Conservation (phyloP, 2,113 vertebrate genomes). For the Macaca mulatta region DNA sequence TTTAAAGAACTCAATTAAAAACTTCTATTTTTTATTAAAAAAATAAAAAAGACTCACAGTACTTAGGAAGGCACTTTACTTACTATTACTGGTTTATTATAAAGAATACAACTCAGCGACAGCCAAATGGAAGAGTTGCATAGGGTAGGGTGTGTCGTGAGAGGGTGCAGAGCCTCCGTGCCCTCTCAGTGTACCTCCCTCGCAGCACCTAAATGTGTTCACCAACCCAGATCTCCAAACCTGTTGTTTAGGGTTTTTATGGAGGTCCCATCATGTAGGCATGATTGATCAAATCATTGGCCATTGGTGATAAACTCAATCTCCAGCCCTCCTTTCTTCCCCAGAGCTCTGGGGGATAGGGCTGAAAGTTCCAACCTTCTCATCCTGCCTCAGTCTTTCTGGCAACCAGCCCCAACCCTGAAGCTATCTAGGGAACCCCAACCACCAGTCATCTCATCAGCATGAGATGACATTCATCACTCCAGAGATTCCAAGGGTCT, state of each 20-base stretch:
- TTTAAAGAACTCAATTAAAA: constrained; percentile 64
- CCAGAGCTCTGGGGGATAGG: neutral
- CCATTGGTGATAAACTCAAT: neutral
- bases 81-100: neutral
- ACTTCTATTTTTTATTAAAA: neutral
- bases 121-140: neutral
- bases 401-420: too few species aligned
- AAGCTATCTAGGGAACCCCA: neutral
- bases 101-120: neutral
- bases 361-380: neutral
- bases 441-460: neutral
- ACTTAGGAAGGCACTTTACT: neutral
- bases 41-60: too few species aligned
- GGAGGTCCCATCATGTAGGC: neutral
- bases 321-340: neutral
- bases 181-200: neutral
- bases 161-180: too few species aligned
- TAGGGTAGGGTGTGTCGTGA: neutral
- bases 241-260: too few species aligned
- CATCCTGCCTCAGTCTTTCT: neutral
- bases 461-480: neutral
- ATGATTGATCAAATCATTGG: neutral
- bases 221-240: neutral
- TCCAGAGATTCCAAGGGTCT: neutral
- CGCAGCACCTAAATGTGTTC: neutral